Conservation (phyloP, 2,113 vertebrate species). For the Pristiophorus japonicus region DNA sequence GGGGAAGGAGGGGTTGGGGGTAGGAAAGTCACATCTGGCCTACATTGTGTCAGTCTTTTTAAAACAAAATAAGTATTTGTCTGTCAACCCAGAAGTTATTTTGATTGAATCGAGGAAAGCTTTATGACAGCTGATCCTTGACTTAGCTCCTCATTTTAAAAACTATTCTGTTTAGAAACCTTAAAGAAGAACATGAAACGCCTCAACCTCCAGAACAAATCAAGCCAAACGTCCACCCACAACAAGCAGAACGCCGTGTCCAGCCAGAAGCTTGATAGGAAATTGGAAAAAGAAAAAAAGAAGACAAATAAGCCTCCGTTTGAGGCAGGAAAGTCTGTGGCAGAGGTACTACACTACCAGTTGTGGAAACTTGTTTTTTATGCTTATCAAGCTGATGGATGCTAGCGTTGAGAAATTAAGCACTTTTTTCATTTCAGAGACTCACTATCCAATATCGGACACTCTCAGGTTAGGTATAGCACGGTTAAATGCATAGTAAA, state of each 20-base stretch:
- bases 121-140: not conserved
- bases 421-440: not conserved
- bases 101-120: not conserved
- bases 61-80: not conserved
- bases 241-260: not conserved
- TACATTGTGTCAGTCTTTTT: not conserved
- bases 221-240: not conserved
- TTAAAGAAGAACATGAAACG: not conserved
- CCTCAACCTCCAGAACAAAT: not conserved
- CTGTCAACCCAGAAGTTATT: not conserved
- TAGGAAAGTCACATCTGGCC: not conserved
- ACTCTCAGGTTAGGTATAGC: not conserved
- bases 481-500: not conserved
- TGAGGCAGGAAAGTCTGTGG: not conserved
- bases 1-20: not conserved
- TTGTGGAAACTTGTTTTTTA: not conserved
- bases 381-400: not conserved
- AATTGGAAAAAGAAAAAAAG: not conserved
- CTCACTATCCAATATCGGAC: not conserved
- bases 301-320: not conserved
- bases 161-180: conserved; percentile 12
- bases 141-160: not conserved
- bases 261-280: not conserved
- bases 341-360: not conserved
- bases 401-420: not conserved